Base-by-base conservation (phyloP, 2,113 vertebrate species). In the Sylvietta virens region DNA sequence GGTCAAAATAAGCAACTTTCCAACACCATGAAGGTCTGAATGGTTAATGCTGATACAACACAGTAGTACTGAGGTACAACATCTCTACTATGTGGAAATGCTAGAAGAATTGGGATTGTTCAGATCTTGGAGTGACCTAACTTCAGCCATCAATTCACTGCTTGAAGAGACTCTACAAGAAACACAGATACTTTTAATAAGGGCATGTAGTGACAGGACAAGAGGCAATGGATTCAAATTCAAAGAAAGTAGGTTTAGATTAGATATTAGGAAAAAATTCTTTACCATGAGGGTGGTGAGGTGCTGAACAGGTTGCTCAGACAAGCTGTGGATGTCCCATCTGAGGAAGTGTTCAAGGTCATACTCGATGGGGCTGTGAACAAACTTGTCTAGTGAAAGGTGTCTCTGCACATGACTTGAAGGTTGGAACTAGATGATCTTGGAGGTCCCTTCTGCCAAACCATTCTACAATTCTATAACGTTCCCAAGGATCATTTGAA, bases 271-370 rank as follows among this genome's bases (percentile, higher is more conserved):
- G n/a, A 47, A 53, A 65, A 53, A 18, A 8, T 31, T 60, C 5
- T 67, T 67, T 31, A 47, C 9, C 0, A 0, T 47, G 20, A 22
- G 5, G 16, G 5, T 45, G 20, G 11, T 26, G 24, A 74, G n/a
- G 17, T 24, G n/a, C n/a, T n/a, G n/a, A 51, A 21, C 4, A 39
- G 16, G 9, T 40, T 60, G 18, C 60, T 66, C n/a, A 45, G 53
- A 39, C 5, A 45, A n/a, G 28, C 11, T 74, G 16, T 39, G 20
- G n/a, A 22, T n/a, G 20, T 18, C 30, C 13, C 30, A 22, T 15
- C 37, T 28, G 20, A 53, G 20, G 28, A n/a, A 51, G 5, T 39
- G 28, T 18, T 40, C 7, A 15, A 53, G 39, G 24, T 20, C 11
- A 18, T 3, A 2, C 21, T 53, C 28, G 11, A 45, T 40, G 20